Base-by-base conservation (phyloP, 53 echinoderm and acorn worm genomes). In the Pentamera pediparva region DNA sequence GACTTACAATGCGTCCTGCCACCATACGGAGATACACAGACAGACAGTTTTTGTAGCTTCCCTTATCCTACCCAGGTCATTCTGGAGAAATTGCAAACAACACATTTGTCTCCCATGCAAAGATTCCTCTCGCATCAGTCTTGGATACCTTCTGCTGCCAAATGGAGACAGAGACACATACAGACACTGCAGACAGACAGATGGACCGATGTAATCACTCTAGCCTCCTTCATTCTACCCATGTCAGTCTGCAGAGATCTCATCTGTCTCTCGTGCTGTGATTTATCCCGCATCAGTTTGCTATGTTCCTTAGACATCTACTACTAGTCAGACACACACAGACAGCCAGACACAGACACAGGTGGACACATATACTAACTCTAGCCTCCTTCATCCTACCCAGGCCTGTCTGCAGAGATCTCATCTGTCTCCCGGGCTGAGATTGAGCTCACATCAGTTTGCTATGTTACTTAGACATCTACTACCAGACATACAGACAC, bases 221-320 rank as follows among this genome's bases (percentile, higher is more conserved):
- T 95, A 1, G 73, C 85, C 51, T 90, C 87, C 45, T 95, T 95
- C 88, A 95, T 91, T 60, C 80, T 82, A 9, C 54, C 32, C 9
- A 95, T 76, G 54, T 95, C 96, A 37, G 34, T 56, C 20, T 85
- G 70, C 3, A 95, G 81, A 10, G 67, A 61, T 50, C 63, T 87
- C 91, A 91, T 95, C 81, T 95, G 96, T 26, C 81, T 85, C 61
- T 95, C 96, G 78, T 75, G 86, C 57, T 91, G 96, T 10, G 90
- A 87, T 77, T 91, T 95, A 37, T 76, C 82, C 58, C 65, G 87
- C 37, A 95, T 62, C 24, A 95, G 83, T 41, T 91, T 90, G 65
- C 79, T 82, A 56, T 95, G 96, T 60, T 95, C 96, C 55, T 83
- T 87, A 47, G 85, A 85, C 0, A 85, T 88, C 37, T 87, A 84